Base-by-base conservation (phyloP, 1,140 invertebrate species). In the Galleria mellonella region DNA sequence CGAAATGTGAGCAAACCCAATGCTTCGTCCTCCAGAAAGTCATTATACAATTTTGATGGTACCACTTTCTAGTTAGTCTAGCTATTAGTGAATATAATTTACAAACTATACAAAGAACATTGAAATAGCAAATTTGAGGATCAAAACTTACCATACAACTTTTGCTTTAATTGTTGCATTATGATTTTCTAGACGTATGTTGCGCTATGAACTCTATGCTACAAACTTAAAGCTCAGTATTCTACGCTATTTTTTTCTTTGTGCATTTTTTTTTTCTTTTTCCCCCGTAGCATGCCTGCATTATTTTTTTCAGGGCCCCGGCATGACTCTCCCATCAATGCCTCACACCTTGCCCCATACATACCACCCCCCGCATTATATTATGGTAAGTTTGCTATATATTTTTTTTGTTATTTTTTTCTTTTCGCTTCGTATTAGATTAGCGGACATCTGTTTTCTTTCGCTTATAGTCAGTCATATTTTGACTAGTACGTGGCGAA, bases 351-450 rank as follows among this genome's bases (percentile, higher is more conserved):
- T 84, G 77, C 75, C 79, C 62, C 81, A 84, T 71, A 72, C 78
- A 78, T 84, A 78, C 63, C 77, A 84, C 45, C 71, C 81, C 65
- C 74, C 81, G 68, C 77, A 84, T 81, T 82, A 68, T 76, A 66
- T 82, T 62, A 60, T 84, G 81, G 81, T 84, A 78, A 84, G 81
- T 82, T 45, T 63, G 71, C 68, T 75, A 58, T 43, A n/a, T n/a
- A 51, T 61, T 54, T 61, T 63, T 43, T 53, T 58, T 65, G 54
- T 46, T 62, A 62, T 53, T 53, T 31, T 32, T 43, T 33, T 49
- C 39, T 29, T 43, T 46, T 51, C 41, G 23, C 30, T 59, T 50
- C 42, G 33, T 33, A 48, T 47, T 12, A 33, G 42, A 28, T 23
- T 37, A 17, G 14, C 35, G 9, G 0, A 23, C 35, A 37, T 37